Evolutionary conservation across 1,140 invertebrate genomes (phyloP).

Genomic region (Zaprionus lachaisei): DNA sequence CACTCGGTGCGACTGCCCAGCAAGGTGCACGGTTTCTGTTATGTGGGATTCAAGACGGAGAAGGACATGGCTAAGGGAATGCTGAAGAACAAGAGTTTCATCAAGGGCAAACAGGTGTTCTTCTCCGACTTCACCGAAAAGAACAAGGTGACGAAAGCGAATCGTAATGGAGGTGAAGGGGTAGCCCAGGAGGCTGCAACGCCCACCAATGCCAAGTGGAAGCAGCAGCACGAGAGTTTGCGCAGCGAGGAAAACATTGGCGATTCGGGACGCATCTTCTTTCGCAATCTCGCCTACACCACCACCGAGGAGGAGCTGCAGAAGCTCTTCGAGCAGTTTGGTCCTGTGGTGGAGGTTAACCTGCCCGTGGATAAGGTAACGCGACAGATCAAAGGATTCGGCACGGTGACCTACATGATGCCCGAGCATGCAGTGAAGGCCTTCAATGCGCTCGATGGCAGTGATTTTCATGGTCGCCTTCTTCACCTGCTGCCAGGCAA

Average conservation of each 20-base stretch:
- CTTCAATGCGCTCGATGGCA: constrained; percentile 94
- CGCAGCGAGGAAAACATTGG: constrained; percentile 92
- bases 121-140: constrained; percentile 88
- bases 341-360: constrained; percentile 94
- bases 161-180: constrained; percentile 73
- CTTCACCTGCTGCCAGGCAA: constrained; percentile 97
- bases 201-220: constrained; percentile 86
- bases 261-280: constrained; percentile 97
- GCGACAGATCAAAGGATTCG: constrained; percentile 96
- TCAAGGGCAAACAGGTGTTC: constrained; percentile 89
- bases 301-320: constrained; percentile 95
- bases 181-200: constrained; percentile 14
- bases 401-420: constrained; percentile 96
- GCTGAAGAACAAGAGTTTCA: constrained; percentile 94
- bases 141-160: constrained; percentile 84
- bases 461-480: constrained; percentile 95
- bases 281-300: constrained; percentile 96
- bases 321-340: constrained; percentile 94
- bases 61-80: constrained; percentile 93
- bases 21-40: constrained; percentile 94
- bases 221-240: constrained; percentile 88
- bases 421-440: constrained; percentile 97
- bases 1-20: constrained; percentile 92
- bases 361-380: constrained; percentile 94
- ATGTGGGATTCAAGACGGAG: constrained; percentile 94